Conservation (phyloP, 2,113 vertebrate species). For the Pungitius pungitius region DNA sequence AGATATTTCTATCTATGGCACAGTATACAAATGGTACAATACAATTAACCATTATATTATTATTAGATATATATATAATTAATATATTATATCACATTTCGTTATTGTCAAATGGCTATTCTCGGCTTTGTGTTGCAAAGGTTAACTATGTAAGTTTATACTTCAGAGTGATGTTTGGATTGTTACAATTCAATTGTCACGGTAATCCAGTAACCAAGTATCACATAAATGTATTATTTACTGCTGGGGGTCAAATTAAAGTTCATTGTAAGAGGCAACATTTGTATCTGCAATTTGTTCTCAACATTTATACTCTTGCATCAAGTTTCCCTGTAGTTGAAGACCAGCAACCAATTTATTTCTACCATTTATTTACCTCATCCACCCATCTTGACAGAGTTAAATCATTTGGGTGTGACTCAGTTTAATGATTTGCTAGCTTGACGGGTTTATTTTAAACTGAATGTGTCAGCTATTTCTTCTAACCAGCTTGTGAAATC, state of each 20-base stretch:
- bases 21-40: neutral
- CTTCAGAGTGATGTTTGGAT: neutral
- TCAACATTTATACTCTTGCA: neutral
- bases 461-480: neutral
- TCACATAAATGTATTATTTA: neutral
- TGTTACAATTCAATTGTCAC: too few species aligned
- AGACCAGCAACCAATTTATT: neutral
- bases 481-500: neutral
- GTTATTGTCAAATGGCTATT: too few species aligned
- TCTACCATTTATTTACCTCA: too few species aligned
- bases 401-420: neutral
- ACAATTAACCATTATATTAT: slow-evolving; percentile 14
- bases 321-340: neutral
- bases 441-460: neutral
- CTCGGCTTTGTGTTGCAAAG: slow-evolving; percentile 1
- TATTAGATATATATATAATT: too few species aligned
- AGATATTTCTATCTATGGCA: too few species aligned
- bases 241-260: neutral
- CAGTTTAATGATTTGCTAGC: neutral
- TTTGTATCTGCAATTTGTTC: neutral
- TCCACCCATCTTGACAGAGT: neutral
- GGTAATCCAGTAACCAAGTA: neutral
- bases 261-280: neutral
- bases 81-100: too few species aligned
- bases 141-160: slow-evolving; percentile 1